Conservation (phyloP, 1,140 invertebrate species). For the Homalodisca vitripennis region DNA sequence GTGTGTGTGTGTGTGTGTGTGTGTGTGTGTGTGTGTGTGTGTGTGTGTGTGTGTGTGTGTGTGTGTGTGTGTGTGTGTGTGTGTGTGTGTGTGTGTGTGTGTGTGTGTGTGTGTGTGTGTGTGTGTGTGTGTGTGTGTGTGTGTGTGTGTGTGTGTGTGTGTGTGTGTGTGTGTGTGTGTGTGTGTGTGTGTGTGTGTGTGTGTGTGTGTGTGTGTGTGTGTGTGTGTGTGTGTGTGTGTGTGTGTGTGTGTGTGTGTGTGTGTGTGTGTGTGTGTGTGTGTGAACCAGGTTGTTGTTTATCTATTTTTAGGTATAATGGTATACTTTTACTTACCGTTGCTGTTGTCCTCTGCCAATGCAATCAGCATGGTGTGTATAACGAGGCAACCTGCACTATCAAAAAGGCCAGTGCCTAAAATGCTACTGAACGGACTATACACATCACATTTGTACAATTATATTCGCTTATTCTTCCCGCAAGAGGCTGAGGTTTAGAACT, state of each 20-base stretch:
- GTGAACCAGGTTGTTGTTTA: not conserved
- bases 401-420: too few species aligned
- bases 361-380: too few species aligned
- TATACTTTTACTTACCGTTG: not conserved
- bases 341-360: too few species aligned
- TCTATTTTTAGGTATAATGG: not conserved
- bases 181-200: conserved; percentile 2
- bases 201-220: conserved; percentile 3
- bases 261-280: conserved; percentile 7
- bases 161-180: conserved; percentile 3
- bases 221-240: conserved; percentile 3
- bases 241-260: conserved; percentile 7
- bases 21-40: too few species aligned
- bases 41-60: too few species aligned
- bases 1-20: too few species aligned
- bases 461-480: too few species aligned
- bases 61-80: conserved; percentile 11
- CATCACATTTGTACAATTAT: too few species aligned
- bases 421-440: too few species aligned
- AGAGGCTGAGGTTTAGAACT: too few species aligned
- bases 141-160: not conserved
- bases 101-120: not conserved
- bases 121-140: not conserved
- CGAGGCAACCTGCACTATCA: too few species aligned
- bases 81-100: conserved; percentile 6